A percentile compares a stretch with the other conserved stretches of the same genome.
phyloP scores from a whole-genome alignment of 2,888 invertebrate genomes.

The Drepana falcataria region DNA sequence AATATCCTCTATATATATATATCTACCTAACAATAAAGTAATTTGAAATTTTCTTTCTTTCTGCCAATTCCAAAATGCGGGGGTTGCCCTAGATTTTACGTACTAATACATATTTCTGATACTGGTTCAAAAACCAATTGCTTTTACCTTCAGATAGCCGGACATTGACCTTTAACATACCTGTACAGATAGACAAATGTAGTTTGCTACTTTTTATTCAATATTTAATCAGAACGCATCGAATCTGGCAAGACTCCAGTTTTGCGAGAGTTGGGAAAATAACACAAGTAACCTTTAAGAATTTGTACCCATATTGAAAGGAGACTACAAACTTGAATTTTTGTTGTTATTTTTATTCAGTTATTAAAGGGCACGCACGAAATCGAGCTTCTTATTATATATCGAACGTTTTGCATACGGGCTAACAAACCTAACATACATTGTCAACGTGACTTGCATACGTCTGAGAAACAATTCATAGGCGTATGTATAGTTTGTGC shows the following conservation, averaged over 20 bases:
- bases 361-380: too few species aligned
- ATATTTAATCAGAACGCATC: slow-evolving; percentile 19
- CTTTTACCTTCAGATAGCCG: not conserved
- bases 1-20: too few species aligned
- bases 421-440: too few species aligned
- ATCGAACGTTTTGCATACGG: too few species aligned
- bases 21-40: too few species aligned
- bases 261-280: slow-evolving; percentile 31
- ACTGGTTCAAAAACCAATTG: not conserved
- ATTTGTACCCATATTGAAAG: slow-evolving; percentile 21
- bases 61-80: too few species aligned
- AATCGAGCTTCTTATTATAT: too few species aligned
- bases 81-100: not conserved
- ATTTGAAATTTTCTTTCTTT: too few species aligned
- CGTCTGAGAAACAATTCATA: too few species aligned
- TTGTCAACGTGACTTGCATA: too few species aligned
- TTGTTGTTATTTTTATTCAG: too few species aligned
- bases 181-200: not conserved
- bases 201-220: slow-evolving; percentile 19
- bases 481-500: too few species aligned
- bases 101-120: not conserved
- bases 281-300: slow-evolving; percentile 35
- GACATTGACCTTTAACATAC: not conserved
- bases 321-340: not conserved
- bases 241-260: slow-evolving; percentile 32